Evolutionary conservation across 2,888 invertebrate species (phyloP).

Genomic region (Orgyia antiqua): DNA sequence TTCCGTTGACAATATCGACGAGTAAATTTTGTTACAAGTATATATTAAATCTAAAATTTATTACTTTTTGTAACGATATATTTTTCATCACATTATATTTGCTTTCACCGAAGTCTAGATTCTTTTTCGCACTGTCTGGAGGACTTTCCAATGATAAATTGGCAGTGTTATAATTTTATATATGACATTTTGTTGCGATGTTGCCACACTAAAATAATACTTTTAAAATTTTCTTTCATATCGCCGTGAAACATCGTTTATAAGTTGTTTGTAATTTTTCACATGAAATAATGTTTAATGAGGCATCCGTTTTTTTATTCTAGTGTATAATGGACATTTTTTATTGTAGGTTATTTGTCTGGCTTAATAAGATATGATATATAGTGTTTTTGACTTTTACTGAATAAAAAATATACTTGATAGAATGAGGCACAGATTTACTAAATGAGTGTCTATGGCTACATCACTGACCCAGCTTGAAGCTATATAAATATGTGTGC

Average conservation of each 20-base stretch:
- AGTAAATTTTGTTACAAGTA: not conserved
- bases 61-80: slow-evolving; percentile 13
- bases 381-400: not conserved
- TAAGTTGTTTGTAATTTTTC: slow-evolving; percentile 13
- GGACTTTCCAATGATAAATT: slow-evolving; percentile 52
- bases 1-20: no score
- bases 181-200: slow-evolving; percentile 24
- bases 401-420: no score
- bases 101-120: slow-evolving; percentile 25
- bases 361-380: slow-evolving; percentile 4
- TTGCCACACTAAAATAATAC: slow-evolving; percentile 14
- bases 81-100: slow-evolving; percentile 30
- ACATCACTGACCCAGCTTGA: no score
- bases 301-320: not conserved
- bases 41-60: slow-evolving; percentile 1
- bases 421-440: no score
- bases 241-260: slow-evolving; percentile 2
- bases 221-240: no score
- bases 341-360: slow-evolving; percentile 1
- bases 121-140: slow-evolving; percentile 35
- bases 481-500: no score
- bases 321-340: not conserved
- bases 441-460: no score
- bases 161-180: slow-evolving; percentile 32
- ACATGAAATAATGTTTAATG: slow-evolving; percentile 14